Percentiles rank a stretch among this genome's conserved stretches.
These are phyloP conservation scores for Leptinotarsa lineolata DNA, from an alignment of 1,140 invertebrate genomes.

Conservation along the genomic window DNA sequence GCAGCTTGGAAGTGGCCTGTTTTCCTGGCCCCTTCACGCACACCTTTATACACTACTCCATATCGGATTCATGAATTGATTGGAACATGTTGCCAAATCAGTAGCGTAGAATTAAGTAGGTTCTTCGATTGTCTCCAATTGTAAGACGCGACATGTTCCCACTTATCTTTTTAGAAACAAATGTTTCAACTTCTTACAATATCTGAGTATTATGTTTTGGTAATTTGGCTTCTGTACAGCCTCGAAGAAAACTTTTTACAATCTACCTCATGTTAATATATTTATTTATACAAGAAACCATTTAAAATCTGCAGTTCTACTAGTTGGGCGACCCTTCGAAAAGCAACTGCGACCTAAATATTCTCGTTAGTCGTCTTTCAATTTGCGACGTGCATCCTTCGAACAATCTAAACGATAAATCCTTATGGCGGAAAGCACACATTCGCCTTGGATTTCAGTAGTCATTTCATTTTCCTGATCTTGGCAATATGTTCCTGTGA, in stretches of 20 bases:
- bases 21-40: constrained; percentile 47
- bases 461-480: background rate
- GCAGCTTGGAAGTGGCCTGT: constrained; percentile 41
- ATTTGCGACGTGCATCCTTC: constrained; percentile 8
- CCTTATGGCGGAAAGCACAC: constrained; percentile 22
- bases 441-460: constrained; percentile 18
- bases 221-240: too few relatives aligned
- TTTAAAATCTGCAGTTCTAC: too few relatives aligned
- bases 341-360: too few relatives aligned
- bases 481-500: constrained; percentile 15
- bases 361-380: background rate
- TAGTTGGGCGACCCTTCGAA: too few relatives aligned
- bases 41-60: constrained; percentile 55
- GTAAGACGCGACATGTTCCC: too few relatives aligned
- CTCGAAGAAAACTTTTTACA: background rate
- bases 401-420: constrained; percentile 10
- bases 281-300: too few relatives aligned
- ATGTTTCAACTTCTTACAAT: too few relatives aligned
- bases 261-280: constrained; percentile 13
- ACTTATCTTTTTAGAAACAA: too few relatives aligned
- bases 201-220: too few relatives aligned
- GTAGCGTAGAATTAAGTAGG: background rate
- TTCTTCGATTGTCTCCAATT: too few relatives aligned
- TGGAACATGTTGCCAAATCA: constrained; percentile 24
- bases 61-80: constrained; percentile 50